Base-by-base conservation (phyloP, 2,797 vertebrate species). In the Rhadinocentrus ornatus region DNA sequence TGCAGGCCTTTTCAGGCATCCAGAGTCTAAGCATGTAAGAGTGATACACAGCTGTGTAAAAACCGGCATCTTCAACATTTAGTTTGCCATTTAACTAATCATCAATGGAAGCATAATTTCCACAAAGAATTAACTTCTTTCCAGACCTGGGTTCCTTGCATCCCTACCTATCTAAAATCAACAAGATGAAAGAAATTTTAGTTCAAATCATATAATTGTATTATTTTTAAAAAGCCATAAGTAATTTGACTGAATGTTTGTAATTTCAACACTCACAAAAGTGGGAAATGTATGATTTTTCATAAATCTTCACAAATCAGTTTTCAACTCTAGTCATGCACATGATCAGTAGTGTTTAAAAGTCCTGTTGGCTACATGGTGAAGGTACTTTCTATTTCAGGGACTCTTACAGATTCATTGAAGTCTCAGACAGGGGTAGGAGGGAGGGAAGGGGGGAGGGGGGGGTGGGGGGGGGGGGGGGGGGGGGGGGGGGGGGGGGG, bases 361-460 rank as follows among this genome's bases (percentile, higher is more conserved):
- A 41, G 18, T n/a, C 44, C 20, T 48, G 41, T 48, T 48, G n/a
- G 44, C 20, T 9, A 48, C 44, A 48, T 9, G 20, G 1, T 48
- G 44, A 48, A 48, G 44, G 8, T 48, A 10, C 20, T 48, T 22
- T 48, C 20, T 48, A 20, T 53, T 26, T 41, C 4, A 59, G 27
- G 24, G 34, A 16, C 32, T 32, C 24, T 44, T 41, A 0, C 13
- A 0, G 29, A 12, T 57, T 64, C 10, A 3, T 0, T 41, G 16
- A 13, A 26, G 41, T 41, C 62, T 20, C 1, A 66, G 34, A 69
- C n/a, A n/a, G n/a, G n/a, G n/a, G n/a, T n/a, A n/a, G n/a, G n/a
- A n/a, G n/a, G n/a, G n/a, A n/a, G n/a, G n/a, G n/a, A n/a, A n/a
- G n/a, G n/a, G n/a, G n/a, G n/a, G n/a, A n/a, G n/a, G n/a, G n/a